Evolutionary conservation across 2,797 vertebrate species (phyloP), one percentile per base, ranked within the genome.

Genomic region (Mus minutoides): DNA sequence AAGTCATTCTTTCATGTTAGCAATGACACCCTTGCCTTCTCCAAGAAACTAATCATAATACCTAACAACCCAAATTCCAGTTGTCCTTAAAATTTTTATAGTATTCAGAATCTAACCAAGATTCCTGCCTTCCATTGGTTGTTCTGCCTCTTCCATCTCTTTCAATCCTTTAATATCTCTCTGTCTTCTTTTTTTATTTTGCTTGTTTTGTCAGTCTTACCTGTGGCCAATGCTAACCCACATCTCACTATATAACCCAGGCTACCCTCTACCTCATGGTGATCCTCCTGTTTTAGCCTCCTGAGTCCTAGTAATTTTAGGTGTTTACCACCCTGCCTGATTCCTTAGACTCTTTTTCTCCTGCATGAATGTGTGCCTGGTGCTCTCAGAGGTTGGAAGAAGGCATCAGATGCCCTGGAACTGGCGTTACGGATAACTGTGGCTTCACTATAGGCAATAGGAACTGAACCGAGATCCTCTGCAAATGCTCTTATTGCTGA

Each of bases 1-100:
- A 82, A 92, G 40, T 78, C 31, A 93, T 93, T 84, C 77, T 90
- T 24, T 95, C 40, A 82, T 56, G 7, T 87, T 85, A 67, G 21
- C 11, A 73, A 2, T 40, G 67, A 40, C 24, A 79, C 8, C 43
- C 52, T 79, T 84, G 60, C 75, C 43, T 83, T 52, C 71, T 40
- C 67, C 58, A 69, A 73, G 60, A 94, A 88, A 87, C 56, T 86
- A 85, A 62, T 79, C 17, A 31, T 93, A 93, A 73, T 94, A 54
- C 46, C 60, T 95, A 31, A 12, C 26, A 82, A 7, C 88, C 17
- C 34, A 37, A 85, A 0, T 77, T 92, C 34, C 19, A 88, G 0
- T 76, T 94, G 67, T 79, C 37, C 21, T 79, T 76, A 13, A 89
- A 94, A 46, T 91, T 85, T 85, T 62, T 83, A 37, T 58, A 89